Base-by-base conservation (phyloP, 1,140 invertebrate genomes). In the Drosophila quadrilineata region DNA sequence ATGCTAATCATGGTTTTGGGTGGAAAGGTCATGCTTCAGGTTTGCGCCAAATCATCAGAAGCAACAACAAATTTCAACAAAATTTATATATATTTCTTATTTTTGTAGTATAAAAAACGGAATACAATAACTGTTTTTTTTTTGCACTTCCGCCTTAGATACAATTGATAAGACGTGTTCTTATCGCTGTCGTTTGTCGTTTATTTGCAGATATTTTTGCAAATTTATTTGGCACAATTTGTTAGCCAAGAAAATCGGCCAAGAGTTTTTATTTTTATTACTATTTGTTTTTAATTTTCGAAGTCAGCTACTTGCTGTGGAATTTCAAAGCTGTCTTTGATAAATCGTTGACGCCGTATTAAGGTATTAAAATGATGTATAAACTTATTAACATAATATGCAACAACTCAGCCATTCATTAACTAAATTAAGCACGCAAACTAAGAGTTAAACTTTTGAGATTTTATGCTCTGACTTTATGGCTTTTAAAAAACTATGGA, bases 81-180 rank as follows among this genome's bases (percentile, higher is more conserved):
- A 9, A 38, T 8, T 19, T 21, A 17, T 8, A 19, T 41, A 3
- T 46, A n/a, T n/a, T n/a, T n/a, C n/a, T n/a, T n/a, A n/a, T n/a
- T n/a, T n/a, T n/a, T n/a, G n/a, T n/a, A n/a, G 8, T 29, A 10
- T 19, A 2, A 6, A 33, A 21, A 62, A 17, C 26, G n/a, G n/a
- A n/a, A n/a, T n/a, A n/a, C n/a, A n/a, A n/a, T n/a, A n/a, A n/a
- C n/a, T n/a, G n/a, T n/a, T n/a, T n/a, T n/a, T n/a, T n/a, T 48
- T 19, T 6, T 22, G 52, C 43, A 65, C 58, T 68, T 68, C 65
- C 65, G 65, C 28, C 43, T 43, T 1, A 63, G 36, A 62, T 48
- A 53, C 10, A 43, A 6, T 36, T 62, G 48, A 40, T 60, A 36
- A 35, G 45, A 19, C 17, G 35, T 17, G 22, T 36, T 49, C 46